Evolutionary conservation across 2,888 invertebrate genomes (phyloP), one percentile per base, ranked within the genome.

Genomic region (Adela reaumurella): DNA sequence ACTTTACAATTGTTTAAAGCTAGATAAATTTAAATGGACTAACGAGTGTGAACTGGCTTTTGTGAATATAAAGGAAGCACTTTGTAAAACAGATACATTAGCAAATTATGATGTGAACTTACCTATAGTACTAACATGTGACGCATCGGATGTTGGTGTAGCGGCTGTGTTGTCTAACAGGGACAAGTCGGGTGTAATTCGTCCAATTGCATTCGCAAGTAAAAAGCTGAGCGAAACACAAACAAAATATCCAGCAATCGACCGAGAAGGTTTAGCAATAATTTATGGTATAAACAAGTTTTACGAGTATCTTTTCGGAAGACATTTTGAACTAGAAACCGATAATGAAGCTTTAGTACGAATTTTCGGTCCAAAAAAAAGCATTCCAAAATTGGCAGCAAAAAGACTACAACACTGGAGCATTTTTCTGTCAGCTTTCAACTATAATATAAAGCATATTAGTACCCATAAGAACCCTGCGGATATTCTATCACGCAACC

Each of bases 331-430:
- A 46, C 19, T 57, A 5, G 55, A 59, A 52, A 57, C 56, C 2
- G 59, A 59, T 46, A 57, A 56, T 52, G 52, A 53, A 24, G 57
- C 58, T 2, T 43, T 59, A 19, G 53, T 52, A 0, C 50, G 58
- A 51, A 63, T 64, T 46, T 62, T 63, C 52, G 55, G 57, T 2
- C 59, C 59, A 1, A 58, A 52, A 11, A 61, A 61, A 50, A 50
- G 57, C 10, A 60, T 61, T 14, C 61, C 62, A 45, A 54, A 57
- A 48, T 59, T 63, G 58, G 59, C 62, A 10, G 61, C 62, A 0
- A 62, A 58, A 46, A 16, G 56, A 16, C 16, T 56, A 10, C 57
- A 58, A 35, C 55, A 58, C 44, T 58, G 53, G 47, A 52, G 56
- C 3, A 57, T 56, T n/a, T 58, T 57, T 47, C 45, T 58, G 2